phyloP scores from a whole-genome alignment of 1,140 invertebrate genomes.

The Drosophila mayri region DNA sequence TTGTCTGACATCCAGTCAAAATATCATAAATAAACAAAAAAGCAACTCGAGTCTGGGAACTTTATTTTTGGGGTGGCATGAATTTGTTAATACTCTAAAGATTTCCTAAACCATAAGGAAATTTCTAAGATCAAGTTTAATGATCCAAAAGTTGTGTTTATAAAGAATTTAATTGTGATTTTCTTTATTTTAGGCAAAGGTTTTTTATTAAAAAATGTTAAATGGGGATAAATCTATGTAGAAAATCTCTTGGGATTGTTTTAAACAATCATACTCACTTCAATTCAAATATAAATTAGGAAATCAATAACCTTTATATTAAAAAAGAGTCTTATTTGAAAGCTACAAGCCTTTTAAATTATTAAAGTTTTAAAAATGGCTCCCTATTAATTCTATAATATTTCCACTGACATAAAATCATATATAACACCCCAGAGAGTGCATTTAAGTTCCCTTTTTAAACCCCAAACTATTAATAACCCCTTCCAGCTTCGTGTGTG shows the following conservation, averaged over 20 bases:
- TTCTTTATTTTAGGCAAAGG: neutral
- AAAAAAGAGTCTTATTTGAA: neutral
- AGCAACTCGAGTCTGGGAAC: neutral
- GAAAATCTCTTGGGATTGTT: neutral
- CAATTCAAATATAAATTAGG: neutral
- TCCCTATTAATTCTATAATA: neutral
- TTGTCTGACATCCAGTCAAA: constrained; percentile 50
- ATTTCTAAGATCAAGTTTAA: neutral
- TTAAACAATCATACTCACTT: neutral
- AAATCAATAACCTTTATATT: neutral
- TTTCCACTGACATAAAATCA: neutral
- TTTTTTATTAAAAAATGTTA: neutral
- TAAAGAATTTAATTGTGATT: neutral
- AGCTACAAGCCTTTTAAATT: neutral
- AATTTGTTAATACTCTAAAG: constrained; percentile 28
- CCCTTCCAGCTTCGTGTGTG: constrained; percentile 17
- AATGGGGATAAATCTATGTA: too few relatives aligned
- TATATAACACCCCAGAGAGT: neutral
- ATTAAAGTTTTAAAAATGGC: too few relatives aligned
- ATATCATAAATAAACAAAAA: constrained; percentile 51
- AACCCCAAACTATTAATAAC: constrained; percentile 53
- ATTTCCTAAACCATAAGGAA: neutral
- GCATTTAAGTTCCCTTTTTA: constrained; percentile 6
- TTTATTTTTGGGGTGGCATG: constrained; percentile 1
- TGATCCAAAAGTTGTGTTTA: neutral